A percentile compares a stretch with the other conserved stretches of the same genome.
Conservation (phyloP, 2,797 vertebrate species). For the Mus caroli region DNA sequence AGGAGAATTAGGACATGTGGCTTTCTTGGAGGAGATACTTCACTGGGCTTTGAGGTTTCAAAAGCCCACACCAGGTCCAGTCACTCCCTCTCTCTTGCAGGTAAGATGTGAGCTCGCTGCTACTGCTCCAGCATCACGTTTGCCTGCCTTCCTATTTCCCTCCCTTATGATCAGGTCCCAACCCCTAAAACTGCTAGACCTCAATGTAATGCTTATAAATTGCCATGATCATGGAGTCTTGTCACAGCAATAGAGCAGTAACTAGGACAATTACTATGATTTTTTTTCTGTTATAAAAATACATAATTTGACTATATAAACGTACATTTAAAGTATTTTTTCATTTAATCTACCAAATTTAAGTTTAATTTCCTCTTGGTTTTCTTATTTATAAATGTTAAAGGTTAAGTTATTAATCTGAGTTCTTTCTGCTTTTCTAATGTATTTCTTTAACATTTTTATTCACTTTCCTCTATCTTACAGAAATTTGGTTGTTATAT, state of each 20-base stretch:
- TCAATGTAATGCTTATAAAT: not conserved
- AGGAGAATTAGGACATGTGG: not conserved
- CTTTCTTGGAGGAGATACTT: not conserved
- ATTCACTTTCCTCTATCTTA: not conserved
- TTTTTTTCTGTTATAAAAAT: not conserved
- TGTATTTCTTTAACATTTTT: not conserved
- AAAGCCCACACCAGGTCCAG: not conserved
- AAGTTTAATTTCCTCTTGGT: not conserved
- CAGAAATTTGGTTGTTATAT: not conserved
- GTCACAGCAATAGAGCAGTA: not conserved
- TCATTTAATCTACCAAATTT: not conserved
- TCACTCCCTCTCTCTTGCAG: not conserved
- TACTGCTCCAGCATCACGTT: no score
- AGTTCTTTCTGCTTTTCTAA: not conserved
- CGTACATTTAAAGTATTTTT: not conserved
- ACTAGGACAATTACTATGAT: not conserved
- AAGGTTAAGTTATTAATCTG: not conserved
- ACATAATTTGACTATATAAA: not conserved
- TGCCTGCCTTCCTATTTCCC: not conserved
- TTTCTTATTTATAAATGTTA: constrained; percentile 1
- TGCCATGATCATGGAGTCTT: not conserved
- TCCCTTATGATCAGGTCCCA: not conserved
- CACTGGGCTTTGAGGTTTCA: not conserved
- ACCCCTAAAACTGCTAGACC: not conserved
- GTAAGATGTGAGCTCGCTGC: not conserved